Base-by-base conservation (phyloP, 2,888 invertebrate species). In the Caenorhabditis sp. region DNA sequence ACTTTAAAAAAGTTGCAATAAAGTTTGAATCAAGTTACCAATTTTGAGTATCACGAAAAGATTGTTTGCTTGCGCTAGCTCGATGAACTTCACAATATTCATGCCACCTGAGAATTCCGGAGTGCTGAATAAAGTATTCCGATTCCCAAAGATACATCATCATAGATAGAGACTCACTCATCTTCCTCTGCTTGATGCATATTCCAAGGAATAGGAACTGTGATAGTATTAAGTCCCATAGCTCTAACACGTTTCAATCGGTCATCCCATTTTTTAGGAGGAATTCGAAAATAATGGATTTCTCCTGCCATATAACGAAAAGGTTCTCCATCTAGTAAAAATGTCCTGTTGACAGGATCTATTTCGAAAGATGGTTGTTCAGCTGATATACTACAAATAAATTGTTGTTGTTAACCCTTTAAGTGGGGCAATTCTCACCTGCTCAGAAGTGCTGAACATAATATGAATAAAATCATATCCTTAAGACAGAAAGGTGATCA, bases 271-370 rank as follows among this genome's bases (percentile, higher is more conserved):
- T 93, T 92, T 25, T 90, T 90, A 50, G 91, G 91, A 2, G 93
- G 93, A 0, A 93, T 91, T 7, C 95, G 91, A 88, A 94, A 95
- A 89, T 95, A 95, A 88, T 95, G 94, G 85, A 95, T 90, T 23
- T 73, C 76, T 20, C 81, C 81, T 20, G 81, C 67, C 36, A 81
- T 59, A n/a, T 81, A 81, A 1, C 91, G 91, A 83, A 93, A 91
- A 0, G 92, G 91, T 83, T 72, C 67, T 14, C 72, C 72, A 59
- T 72, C 72, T 21, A 72, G 59, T 25, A 72, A 52, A 38, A 72
- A 72, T 31, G 58, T 63, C 23, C 62, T 67, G 43, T 65, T 67
- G 0, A 17, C 54, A 0, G n/a, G 58, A 36, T 72, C 67, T 14
- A 72, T 65, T 49, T 67, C 61, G 59, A 72, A 72, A 0, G 72